Evolutionary conservation across 1,140 invertebrate species (phyloP).

Genomic region (Tetramorium parvispinum): DNA sequence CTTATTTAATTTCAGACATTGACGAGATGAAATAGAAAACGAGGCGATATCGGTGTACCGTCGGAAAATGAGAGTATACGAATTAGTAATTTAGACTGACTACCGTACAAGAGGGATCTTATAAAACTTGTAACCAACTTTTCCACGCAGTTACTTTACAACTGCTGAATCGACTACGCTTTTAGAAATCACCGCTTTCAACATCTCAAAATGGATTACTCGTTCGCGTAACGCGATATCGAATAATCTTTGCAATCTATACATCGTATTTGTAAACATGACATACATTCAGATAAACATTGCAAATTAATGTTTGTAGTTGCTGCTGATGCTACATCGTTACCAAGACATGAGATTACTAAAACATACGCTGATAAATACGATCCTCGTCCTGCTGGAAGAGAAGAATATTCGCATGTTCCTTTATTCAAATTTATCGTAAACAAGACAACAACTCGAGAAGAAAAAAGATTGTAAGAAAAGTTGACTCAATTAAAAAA

Average conservation of each 20-base stretch:
- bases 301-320: constrained; percentile 59
- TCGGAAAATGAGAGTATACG: background rate
- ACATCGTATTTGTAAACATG: constrained; percentile 26
- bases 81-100: constrained; percentile 26
- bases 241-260: constrained; percentile 44
- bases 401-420: constrained; percentile 2
- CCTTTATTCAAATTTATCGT: background rate
- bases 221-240: background rate
- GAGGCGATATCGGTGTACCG: background rate
- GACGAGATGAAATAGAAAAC: background rate
- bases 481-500: background rate
- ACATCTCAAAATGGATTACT: constrained; percentile 34
- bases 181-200: background rate
- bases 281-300: constrained; percentile 34
- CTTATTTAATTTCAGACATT: background rate
- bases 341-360: constrained; percentile 40
- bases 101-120: background rate
- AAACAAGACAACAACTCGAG: background rate
- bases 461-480: background rate
- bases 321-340: constrained; percentile 34
- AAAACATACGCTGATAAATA: constrained; percentile 40
- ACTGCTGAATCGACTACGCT: background rate
- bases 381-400: background rate
- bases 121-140: constrained; percentile 19
- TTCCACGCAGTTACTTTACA: background rate